Percentiles rank a stretch among this genome's conserved stretches.
Conservation (phyloP, 2,797 vertebrate species). For the Liparis tanakae region DNA sequence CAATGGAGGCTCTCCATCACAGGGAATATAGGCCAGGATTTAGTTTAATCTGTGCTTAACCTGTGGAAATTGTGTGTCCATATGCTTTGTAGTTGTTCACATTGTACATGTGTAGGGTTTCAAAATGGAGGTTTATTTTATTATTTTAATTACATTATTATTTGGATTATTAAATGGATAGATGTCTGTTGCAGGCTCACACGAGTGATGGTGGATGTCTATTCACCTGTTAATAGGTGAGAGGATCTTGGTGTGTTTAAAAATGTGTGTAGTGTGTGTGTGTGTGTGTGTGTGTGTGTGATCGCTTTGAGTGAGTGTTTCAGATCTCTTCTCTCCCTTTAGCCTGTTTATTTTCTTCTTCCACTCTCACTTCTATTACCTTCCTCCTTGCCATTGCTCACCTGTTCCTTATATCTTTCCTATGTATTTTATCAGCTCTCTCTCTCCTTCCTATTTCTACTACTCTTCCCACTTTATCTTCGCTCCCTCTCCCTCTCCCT, state of each 20-base stretch:
- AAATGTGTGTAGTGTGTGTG: constrained; percentile 16
- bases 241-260: constrained; percentile 12
- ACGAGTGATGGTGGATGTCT: constrained; percentile 35
- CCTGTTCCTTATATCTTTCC: constrained; percentile 67
- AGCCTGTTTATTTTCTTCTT: constrained; percentile 22
- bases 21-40: constrained; percentile 67
- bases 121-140: background rate
- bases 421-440: constrained; percentile 70
- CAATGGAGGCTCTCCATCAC: constrained; percentile 40
- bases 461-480: constrained; percentile 47
- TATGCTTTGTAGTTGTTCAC: constrained; percentile 25
- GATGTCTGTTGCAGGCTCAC: background rate
- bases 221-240: constrained; percentile 57
- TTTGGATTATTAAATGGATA: background rate
- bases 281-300: constrained; percentile 2
- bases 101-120: constrained; percentile 22
- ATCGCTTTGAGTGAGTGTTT: constrained; percentile 10
- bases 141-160: constrained; percentile 10
- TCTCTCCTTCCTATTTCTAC: constrained; percentile 44
- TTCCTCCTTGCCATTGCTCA: constrained; percentile 52
- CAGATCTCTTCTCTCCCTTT: constrained; percentile 26
- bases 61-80: constrained; percentile 48
- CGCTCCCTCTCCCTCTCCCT: constrained; percentile 32
- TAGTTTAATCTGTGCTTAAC: constrained; percentile 70
- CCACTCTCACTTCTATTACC: constrained; percentile 60